Percentiles rank a stretch among this genome's conserved stretches.
phyloP scores from a whole-genome alignment of 2,113 vertebrate genomes.

The Fregetta grallaria region DNA sequence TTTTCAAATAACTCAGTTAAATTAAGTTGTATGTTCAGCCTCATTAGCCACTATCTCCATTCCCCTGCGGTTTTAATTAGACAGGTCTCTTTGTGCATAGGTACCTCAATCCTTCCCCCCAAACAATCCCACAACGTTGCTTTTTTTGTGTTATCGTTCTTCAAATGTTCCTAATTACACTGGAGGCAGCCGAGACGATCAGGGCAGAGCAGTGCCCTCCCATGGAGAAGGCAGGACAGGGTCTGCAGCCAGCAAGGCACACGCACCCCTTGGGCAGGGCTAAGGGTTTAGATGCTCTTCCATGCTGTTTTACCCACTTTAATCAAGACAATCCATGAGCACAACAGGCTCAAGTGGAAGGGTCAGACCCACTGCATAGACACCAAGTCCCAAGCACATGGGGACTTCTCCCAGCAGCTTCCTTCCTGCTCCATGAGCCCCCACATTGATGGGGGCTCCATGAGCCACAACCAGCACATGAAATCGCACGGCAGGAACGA shows the following conservation, averaged over 20 bases:
- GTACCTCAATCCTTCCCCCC: not conserved
- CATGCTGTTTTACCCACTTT: not conserved
- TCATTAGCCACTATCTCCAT: constrained; percentile 37
- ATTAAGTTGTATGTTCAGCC: constrained; percentile 22
- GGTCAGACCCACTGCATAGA: not conserved
- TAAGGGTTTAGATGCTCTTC: not conserved
- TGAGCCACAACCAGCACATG: not conserved
- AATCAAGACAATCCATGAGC: not conserved
- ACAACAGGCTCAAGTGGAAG: not conserved
- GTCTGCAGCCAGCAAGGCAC: not conserved
- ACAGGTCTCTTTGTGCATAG: not conserved
- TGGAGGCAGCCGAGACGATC: not conserved
- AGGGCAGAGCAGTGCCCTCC: not conserved
- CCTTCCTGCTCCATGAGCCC: not conserved
- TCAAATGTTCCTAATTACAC: not conserved
- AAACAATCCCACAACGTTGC: not conserved
- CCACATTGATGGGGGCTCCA: too few relatives aligned
- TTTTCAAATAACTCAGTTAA: constrained; percentile 19
- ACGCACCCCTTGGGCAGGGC: not conserved
- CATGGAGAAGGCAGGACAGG: not conserved
- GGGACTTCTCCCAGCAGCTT: not conserved
- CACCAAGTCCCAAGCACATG: not conserved
- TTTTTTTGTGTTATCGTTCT: not conserved
- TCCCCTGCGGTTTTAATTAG: not conserved
- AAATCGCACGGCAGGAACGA: not conserved